phyloP scores from a whole-genome alignment of 2,113 vertebrate species.

The Ameiurus melas region DNA sequence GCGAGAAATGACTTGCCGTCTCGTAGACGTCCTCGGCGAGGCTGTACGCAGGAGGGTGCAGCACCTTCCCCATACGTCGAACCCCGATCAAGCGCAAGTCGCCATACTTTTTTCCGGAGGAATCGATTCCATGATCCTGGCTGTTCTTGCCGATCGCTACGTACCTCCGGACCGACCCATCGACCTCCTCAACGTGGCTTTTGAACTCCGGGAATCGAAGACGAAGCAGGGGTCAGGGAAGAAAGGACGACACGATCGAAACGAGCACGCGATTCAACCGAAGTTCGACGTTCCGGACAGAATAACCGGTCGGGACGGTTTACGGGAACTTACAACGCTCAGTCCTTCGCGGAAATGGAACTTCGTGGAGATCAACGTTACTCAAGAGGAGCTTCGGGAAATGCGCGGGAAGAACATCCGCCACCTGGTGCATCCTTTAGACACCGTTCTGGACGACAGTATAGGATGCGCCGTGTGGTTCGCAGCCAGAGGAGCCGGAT shows the following conservation, averaged over 20 bases:
- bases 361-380: slow-evolving; percentile 91
- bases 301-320: slow-evolving; percentile 82
- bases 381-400: slow-evolving; percentile 80
- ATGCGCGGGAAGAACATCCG: slow-evolving; percentile 73
- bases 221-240: slow-evolving; percentile 47
- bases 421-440: slow-evolving; percentile 82
- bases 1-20: slow-evolving; percentile 63
- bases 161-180: slow-evolving; percentile 80
- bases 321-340: slow-evolving; percentile 78
- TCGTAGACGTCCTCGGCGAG: slow-evolving; percentile 78
- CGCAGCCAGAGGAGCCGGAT: slow-evolving; percentile 84
- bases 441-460: slow-evolving; percentile 93
- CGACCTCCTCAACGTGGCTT: slow-evolving; percentile 95
- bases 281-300: slow-evolving; percentile 84
- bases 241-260: slow-evolving; percentile 56
- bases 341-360: slow-evolving; percentile 86
- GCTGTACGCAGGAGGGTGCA: slow-evolving; percentile 81
- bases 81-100: slow-evolving; percentile 64
- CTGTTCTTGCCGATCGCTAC: slow-evolving; percentile 83
- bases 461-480: slow-evolving; percentile 98
- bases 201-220: slow-evolving; percentile 70
- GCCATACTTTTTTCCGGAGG: slow-evolving; percentile 94
- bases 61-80: slow-evolving; percentile 60
- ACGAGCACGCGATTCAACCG: slow-evolving; percentile 26
- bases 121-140: slow-evolving; percentile 90